Percentiles rank a stretch among this genome's conserved stretches.
phyloP scores from a whole-genome alignment of 1,140 invertebrate species.

The Coenobita brevimanus region DNA sequence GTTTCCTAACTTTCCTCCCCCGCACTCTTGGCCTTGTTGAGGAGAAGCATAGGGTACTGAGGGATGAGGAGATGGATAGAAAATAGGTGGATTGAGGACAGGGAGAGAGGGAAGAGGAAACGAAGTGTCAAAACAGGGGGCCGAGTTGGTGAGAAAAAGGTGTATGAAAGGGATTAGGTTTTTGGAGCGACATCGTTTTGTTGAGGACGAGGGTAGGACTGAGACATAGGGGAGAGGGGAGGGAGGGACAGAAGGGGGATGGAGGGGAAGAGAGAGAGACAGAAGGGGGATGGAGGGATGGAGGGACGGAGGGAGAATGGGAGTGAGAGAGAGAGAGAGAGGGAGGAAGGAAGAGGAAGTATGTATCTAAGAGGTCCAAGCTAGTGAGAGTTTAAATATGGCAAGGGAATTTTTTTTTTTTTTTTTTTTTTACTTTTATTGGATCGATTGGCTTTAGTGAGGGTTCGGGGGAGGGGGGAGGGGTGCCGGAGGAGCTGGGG shows the following conservation, averaged over 20 bases:
- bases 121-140: no score
- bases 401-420: not conserved
- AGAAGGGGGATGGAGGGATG: no score
- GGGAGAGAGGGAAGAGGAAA: no score
- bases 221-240: not conserved
- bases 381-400: not conserved
- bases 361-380: not conserved
- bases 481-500: not conserved
- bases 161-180: no score
- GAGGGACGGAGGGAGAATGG: not conserved
- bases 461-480: no score
- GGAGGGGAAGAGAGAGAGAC: not conserved
- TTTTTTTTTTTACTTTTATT: not conserved
- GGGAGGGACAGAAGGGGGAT: not conserved
- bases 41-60: no score
- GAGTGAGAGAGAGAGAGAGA: not conserved
- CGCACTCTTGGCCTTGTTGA: no score
- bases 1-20: no score
- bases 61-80: no score
- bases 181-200: no score
- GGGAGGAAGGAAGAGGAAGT: not conserved
- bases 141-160: no score
- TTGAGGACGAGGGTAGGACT: not conserved
- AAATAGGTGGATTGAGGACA: no score
- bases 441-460: not conserved